A percentile compares a stretch with the other conserved stretches of the same genome.
Evolutionary conservation across 1,140 invertebrate species (phyloP).

Genomic region (Drosophila asahinai): DNA sequence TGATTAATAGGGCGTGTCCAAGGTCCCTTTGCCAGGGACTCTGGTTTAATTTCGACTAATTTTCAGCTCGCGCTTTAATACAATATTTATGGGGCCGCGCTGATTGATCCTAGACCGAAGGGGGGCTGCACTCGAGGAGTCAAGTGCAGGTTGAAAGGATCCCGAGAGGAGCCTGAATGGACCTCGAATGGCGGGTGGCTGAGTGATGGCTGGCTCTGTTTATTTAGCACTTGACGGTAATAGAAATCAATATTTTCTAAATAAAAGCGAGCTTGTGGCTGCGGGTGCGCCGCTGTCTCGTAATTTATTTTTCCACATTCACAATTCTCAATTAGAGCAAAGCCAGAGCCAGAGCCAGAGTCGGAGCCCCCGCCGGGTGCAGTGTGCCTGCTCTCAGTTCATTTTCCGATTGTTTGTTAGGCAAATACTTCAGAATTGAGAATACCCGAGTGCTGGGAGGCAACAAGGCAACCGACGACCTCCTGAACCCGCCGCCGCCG

Average conservation of each 20-base stretch:
- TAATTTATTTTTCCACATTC: slow-evolving; percentile 83
- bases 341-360: slow-evolving; percentile 25
- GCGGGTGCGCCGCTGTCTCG: slow-evolving; percentile 47
- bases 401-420: slow-evolving; percentile 81
- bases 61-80: slow-evolving; percentile 77
- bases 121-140: slow-evolving; percentile 49
- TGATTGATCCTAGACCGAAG: slow-evolving; percentile 53
- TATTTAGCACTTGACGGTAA: slow-evolving; percentile 75
- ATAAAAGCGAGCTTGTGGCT: slow-evolving; percentile 53
- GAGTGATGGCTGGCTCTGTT: slow-evolving; percentile 44
- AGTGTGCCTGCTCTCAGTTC: slow-evolving; percentile 50
- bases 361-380: slow-evolving; percentile 6
- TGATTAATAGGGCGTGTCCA: slow-evolving; percentile 70
- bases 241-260: slow-evolving; percentile 84
- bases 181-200: slow-evolving; percentile 22
- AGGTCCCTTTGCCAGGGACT: slow-evolving; percentile 7
- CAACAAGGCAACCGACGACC: slow-evolving; percentile 11
- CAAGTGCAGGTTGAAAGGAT: slow-evolving; percentile 55
- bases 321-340: slow-evolving; percentile 80
- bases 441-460: slow-evolving; percentile 50
- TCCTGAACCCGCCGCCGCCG: slow-evolving; percentile 8
- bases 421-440: slow-evolving; percentile 74
- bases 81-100: slow-evolving; percentile 70
- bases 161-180: slow-evolving; percentile 36
- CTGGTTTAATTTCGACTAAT: slow-evolving; percentile 78